phyloP scores from a whole-genome alignment of 2,113 vertebrate genomes.

The Cacatua alba region DNA sequence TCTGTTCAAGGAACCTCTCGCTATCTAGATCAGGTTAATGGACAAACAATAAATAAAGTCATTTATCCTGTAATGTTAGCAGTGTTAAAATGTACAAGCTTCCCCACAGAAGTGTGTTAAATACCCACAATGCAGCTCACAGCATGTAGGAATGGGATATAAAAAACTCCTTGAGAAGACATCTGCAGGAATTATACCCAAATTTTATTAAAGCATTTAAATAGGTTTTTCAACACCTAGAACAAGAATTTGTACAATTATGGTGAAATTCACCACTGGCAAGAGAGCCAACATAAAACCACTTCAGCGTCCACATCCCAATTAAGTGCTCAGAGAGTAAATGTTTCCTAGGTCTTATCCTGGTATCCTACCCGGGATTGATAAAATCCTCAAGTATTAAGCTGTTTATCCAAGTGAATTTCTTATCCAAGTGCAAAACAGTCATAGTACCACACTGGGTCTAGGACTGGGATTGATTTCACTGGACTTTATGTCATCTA shows the following conservation, averaged over 20 bases:
- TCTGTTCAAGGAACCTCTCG: background rate
- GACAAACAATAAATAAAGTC: background rate
- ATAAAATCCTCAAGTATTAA: background rate
- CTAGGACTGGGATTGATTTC: background rate
- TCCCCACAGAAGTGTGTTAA: background rate
- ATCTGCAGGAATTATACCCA: background rate
- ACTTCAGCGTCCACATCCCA: background rate
- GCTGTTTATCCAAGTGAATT: background rate
- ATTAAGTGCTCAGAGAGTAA: background rate
- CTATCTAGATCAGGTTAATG: background rate
- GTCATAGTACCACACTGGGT: background rate
- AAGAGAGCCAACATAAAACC: background rate
- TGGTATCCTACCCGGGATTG: background rate
- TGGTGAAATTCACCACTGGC: background rate
- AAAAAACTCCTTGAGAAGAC: background rate
- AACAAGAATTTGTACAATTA: background rate
- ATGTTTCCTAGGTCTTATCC: background rate
- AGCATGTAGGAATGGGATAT: background rate
- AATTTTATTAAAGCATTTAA: background rate
- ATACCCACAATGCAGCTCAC: background rate
- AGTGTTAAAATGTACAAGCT: background rate
- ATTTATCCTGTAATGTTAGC: background rate
- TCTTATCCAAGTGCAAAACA: background rate
- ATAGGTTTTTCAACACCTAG: background rate
- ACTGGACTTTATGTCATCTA: background rate